Percentiles rank a stretch among this genome's conserved stretches.
Conservation (phyloP, 2,888 invertebrate genomes). For the Trachelus iudaicus region DNA sequence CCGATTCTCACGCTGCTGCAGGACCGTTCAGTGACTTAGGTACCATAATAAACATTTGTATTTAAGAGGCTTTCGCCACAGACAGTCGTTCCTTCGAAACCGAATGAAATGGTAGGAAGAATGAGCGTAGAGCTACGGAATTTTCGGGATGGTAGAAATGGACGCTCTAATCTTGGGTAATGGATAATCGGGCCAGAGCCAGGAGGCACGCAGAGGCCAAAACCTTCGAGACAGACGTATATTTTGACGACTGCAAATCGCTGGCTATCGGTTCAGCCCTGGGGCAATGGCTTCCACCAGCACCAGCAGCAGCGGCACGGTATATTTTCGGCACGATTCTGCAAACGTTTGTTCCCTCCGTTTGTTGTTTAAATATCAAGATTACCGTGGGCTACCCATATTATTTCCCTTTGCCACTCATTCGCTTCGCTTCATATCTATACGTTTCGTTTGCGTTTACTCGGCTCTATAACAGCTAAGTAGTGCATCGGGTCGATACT, state of each 20-base stretch:
- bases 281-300: conserved; percentile 3
- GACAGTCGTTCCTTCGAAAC: conserved; percentile 14
- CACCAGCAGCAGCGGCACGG: conserved; percentile 2
- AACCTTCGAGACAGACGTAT: conserved; percentile 52
- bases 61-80: conserved; percentile 26
- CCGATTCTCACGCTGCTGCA: conserved; percentile 31
- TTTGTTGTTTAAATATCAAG: conserved; percentile 48
- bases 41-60: conserved; percentile 37
- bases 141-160: conserved; percentile 16
- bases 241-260: conserved; percentile 63
- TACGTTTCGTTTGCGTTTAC: conserved; percentile 31
- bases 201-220: background rate
- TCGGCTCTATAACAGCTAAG: conserved; percentile 1
- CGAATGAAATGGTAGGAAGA: conserved; percentile 19
- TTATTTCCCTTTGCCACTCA: conserved; percentile 23
- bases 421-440: background rate
- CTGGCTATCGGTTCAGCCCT: conserved; percentile 38
- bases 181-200: conserved; percentile 47
- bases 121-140: conserved; percentile 13
- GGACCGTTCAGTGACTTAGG: conserved; percentile 13
- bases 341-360: conserved; percentile 24
- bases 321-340: conserved; percentile 22
- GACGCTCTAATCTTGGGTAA: conserved; percentile 50
- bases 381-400: conserved; percentile 27
- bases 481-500: background rate